Evolutionary conservation across 2,113 vertebrate genomes (phyloP).

Genomic region (Casuarius casuarius): DNA sequence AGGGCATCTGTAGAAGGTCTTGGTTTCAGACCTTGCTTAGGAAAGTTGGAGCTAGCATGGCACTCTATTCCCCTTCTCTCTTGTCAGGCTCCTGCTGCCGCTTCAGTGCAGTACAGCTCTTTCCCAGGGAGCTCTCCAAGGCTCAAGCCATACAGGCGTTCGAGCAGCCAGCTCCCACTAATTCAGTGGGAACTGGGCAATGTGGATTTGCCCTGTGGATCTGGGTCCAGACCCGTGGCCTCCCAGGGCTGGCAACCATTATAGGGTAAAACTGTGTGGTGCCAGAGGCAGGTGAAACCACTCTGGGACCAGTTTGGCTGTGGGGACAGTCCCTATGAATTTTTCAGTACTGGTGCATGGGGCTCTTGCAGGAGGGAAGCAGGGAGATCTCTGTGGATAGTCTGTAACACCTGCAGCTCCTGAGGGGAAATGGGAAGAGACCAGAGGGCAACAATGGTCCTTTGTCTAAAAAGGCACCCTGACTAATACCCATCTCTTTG

Average conservation of each 20-base stretch:
- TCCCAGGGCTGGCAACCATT: fast-evolving
- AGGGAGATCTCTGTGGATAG: background rate
- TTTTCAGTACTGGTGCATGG: background rate
- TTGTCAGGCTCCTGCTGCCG: background rate
- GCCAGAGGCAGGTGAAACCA: background rate
- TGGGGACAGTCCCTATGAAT: background rate
- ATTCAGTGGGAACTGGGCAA: too few relatives aligned
- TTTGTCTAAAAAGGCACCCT: background rate
- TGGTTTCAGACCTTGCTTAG: background rate
- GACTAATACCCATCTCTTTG: background rate
- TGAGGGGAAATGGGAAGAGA: background rate
- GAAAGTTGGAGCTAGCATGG: background rate
- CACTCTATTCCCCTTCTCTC: background rate
- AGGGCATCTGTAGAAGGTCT: background rate
- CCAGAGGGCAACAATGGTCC: background rate
- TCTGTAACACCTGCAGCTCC: background rate
- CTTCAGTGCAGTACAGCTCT: background rate
- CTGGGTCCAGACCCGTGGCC: too few relatives aligned
- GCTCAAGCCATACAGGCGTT: background rate
- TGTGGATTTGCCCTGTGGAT: too few relatives aligned
- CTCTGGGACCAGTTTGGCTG: background rate
- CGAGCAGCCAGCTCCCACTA: too few relatives aligned
- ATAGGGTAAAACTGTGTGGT: fast-evolving
- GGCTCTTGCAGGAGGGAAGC: background rate
- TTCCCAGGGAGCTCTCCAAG: background rate